Conservation (phyloP, 2,113 vertebrate species). For the Plecotus auritus region DNA sequence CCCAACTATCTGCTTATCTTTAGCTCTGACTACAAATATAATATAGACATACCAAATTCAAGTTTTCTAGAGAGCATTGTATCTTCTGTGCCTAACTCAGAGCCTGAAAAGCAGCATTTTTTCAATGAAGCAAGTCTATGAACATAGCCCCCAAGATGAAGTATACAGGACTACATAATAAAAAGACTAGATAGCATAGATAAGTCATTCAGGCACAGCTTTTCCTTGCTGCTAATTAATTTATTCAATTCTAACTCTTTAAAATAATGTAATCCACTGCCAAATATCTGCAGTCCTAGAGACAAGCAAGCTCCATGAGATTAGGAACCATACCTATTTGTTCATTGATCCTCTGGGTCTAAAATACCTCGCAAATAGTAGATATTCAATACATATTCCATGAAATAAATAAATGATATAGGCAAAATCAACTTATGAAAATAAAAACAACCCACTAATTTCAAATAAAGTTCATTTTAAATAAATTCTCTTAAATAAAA, state of each 20-base stretch:
- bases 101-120: slow-evolving; percentile 33
- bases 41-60: slow-evolving; percentile 9
- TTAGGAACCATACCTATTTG: neutral
- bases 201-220: neutral
- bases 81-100: slow-evolving; percentile 18
- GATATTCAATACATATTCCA: neutral
- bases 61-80: neutral
- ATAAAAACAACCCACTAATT: neutral
- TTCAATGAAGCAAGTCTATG: slow-evolving; percentile 23
- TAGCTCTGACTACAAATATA: neutral
- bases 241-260: slow-evolving; percentile 40
- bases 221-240: slow-evolving; percentile 28
- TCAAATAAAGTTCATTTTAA: slow-evolving; percentile 25
- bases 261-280: neutral
- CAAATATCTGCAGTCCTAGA: slow-evolving; percentile 11
- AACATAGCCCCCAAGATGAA: neutral
- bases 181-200: neutral
- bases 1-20: slow-evolving; percentile 12
- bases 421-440: slow-evolving; percentile 23
- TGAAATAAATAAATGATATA: slow-evolving; percentile 5
- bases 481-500: slow-evolving; percentile 16
- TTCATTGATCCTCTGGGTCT: neutral
- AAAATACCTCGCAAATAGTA: neutral
- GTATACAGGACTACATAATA: neutral
- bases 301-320: neutral